Conservation (phyloP, 2,797 vertebrate species). For the Centroberyx gerrardi region DNA sequence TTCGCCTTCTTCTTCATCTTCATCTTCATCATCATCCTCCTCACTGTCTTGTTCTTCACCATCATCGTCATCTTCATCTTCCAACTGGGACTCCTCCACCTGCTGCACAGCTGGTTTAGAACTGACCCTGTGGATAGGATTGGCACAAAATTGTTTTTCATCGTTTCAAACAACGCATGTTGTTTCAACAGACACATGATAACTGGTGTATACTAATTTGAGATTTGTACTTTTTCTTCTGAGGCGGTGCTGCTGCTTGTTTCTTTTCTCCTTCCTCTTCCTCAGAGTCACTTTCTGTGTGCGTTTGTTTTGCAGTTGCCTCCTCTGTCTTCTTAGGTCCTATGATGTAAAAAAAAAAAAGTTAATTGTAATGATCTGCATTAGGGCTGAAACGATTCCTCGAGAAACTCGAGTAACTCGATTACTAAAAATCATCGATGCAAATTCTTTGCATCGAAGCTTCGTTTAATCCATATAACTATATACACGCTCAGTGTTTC, state of each 20-base stretch:
- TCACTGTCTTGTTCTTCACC: conserved; percentile 40
- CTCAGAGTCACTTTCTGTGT: conserved; percentile 50
- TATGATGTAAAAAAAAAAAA: conserved; percentile 26
- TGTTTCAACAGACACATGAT: fast-evolving
- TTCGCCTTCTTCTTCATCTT: not conserved
- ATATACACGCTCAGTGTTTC: no score
- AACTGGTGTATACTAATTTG: not conserved
- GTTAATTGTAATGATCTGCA: not conserved
- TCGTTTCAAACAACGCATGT: not conserved
- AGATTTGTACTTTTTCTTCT: conserved; percentile 60
- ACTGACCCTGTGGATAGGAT: conserved; percentile 38
- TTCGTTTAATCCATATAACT: no score
- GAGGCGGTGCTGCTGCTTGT: conserved; percentile 14
- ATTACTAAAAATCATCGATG: no score
- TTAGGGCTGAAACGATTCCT: no score
- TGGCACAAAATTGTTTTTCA: not conserved
- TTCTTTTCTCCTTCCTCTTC: conserved; percentile 49
- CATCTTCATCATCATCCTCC: conserved; percentile 2
- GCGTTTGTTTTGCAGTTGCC: conserved; percentile 1
- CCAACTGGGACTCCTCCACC: conserved; percentile 42
- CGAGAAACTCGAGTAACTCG: no score
- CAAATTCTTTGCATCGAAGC: no score
- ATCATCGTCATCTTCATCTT: conserved; percentile 52
- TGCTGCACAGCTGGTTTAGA: conserved; percentile 43
- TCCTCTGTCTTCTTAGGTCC: conserved; percentile 43